phyloP scores from a whole-genome alignment of 2,888 invertebrate genomes.

The Cabera pusaria region DNA sequence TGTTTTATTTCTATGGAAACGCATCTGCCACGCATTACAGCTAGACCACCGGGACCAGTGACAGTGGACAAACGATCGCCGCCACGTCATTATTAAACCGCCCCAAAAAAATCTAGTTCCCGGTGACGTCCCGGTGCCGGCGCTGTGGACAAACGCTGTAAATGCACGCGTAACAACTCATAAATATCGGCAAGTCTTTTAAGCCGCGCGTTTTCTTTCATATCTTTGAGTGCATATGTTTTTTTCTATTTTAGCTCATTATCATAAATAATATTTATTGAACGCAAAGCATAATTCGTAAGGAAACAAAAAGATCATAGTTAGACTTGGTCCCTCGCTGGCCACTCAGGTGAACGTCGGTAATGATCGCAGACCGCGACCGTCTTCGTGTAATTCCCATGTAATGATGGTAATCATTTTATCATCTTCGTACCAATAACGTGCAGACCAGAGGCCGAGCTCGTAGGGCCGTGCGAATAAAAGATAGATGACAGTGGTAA shows the following conservation, averaged over 20 bases:
- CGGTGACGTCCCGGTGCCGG: too few species aligned
- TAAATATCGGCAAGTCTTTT: slow-evolving; percentile 16
- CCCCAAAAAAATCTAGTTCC: too few species aligned
- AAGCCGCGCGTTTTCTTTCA: slow-evolving; percentile 1
- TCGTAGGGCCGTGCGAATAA: slow-evolving; percentile 59
- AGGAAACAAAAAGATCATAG: too few species aligned
- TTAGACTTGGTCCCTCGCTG: too few species aligned
- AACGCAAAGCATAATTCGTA: slow-evolving; percentile 5
- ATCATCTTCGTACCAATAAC: slow-evolving; percentile 72
- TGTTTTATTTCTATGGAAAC: too few species aligned
- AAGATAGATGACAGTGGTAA: slow-evolving; percentile 51
- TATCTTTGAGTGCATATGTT: too few species aligned
- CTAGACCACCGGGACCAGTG: too few species aligned
- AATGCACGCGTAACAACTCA: slow-evolving; percentile 31
- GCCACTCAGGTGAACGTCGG: slow-evolving; percentile 57
- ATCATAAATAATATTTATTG: slow-evolving; percentile 16
- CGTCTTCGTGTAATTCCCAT: slow-evolving; percentile 60
- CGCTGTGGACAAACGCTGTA: too few species aligned
- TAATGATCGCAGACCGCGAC: slow-evolving; percentile 49
- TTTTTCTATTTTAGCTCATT: slow-evolving; percentile 11
- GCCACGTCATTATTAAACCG: too few species aligned
- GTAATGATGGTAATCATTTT: slow-evolving; percentile 80
- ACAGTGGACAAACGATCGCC: too few species aligned
- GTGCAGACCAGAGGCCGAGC: slow-evolving; percentile 17
- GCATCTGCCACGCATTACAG: too few species aligned